Conservation (phyloP, 2,888 invertebrate species). For the Doris montereyensis region DNA sequence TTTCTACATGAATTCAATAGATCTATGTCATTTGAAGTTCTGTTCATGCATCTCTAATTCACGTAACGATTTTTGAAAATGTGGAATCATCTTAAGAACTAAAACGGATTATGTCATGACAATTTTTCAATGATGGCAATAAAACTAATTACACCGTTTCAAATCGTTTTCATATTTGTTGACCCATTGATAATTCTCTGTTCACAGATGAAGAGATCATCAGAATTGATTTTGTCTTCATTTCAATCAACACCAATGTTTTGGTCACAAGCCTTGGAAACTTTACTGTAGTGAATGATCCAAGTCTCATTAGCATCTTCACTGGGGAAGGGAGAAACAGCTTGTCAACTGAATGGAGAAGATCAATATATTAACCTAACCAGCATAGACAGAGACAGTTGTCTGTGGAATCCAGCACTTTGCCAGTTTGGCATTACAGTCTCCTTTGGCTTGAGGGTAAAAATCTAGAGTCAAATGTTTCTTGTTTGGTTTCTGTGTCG, state of each 20-base stretch:
- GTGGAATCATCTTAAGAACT: too few species aligned
- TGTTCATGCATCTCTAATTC: too few species aligned
- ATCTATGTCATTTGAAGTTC: too few species aligned
- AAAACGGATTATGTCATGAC: too few species aligned
- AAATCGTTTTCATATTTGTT: too few species aligned
- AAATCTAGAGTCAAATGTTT: too few species aligned
- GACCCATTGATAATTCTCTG: too few species aligned
- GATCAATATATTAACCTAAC: conserved; percentile 49
- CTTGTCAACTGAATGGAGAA: conserved; percentile 47
- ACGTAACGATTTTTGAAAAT: too few species aligned
- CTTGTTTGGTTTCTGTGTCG: too few species aligned
- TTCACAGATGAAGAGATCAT: conserved; percentile 45
- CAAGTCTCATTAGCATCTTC: conserved; percentile 38
- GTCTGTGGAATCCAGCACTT: conserved; percentile 43
- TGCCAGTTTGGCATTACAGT: conserved; percentile 52
- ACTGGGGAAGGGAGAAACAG: conserved; percentile 32
- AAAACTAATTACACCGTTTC: too few species aligned
- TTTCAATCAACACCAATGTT: conserved; percentile 32
- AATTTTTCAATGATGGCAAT: too few species aligned
- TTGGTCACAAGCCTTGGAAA: conserved; percentile 47
- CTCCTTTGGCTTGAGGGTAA: conserved; percentile 48
- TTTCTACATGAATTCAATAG: too few species aligned
- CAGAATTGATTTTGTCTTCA: conserved; percentile 46
- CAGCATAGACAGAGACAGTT: conserved; percentile 27
- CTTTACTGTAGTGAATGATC: conserved; percentile 45